Percentiles rank a stretch among this genome's conserved stretches.
Evolutionary conservation across 2,888 invertebrate genomes (phyloP).

Genomic region (Polia nebulosa): DNA sequence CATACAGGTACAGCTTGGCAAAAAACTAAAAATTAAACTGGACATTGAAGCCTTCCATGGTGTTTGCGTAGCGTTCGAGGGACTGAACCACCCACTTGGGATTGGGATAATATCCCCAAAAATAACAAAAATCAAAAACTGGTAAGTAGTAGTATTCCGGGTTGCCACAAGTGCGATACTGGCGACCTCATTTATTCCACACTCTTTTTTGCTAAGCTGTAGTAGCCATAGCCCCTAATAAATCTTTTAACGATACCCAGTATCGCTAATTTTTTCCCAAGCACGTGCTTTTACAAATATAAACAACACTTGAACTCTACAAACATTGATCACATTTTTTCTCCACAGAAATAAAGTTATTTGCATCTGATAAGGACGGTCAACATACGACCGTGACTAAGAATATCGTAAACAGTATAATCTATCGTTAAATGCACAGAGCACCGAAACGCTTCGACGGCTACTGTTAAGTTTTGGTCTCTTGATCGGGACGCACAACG

Average conservation of each 20-base stretch:
- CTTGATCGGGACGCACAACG: background rate
- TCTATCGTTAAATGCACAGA: conserved; percentile 32
- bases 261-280: background rate
- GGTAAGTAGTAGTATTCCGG: no score
- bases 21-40: no score
- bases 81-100: no score
- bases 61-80: no score
- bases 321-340: conserved; percentile 43
- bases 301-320: conserved; percentile 5
- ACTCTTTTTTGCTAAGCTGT: no score
- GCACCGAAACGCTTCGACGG: background rate
- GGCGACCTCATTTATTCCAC: no score
- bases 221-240: no score
- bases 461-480: background rate
- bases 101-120: no score
- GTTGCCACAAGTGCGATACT: no score
- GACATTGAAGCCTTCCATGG: no score
- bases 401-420: conserved; percentile 25
- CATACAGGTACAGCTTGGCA: no score
- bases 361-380: conserved; percentile 46
- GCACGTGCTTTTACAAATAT: conserved; percentile 18
- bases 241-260: background rate
- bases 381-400: conserved; percentile 48
- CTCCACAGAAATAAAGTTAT: conserved; percentile 36
- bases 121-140: no score